Evolutionary conservation across 2,113 vertebrate genomes (phyloP).

Genomic region (Alosa alosa): DNA sequence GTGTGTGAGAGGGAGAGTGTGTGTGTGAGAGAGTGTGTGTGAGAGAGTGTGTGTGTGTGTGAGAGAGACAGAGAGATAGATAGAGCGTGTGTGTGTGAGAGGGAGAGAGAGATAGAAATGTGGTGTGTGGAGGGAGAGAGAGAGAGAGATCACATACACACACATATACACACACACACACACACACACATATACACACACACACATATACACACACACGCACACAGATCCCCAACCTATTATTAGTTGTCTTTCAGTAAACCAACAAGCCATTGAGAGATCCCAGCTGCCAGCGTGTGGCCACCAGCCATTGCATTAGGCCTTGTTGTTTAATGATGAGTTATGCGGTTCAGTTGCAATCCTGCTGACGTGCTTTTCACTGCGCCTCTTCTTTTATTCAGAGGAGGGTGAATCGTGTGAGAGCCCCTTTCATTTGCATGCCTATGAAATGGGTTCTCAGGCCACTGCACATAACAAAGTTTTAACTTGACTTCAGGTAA

Average conservation of each 20-base stretch:
- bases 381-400: conserved; percentile 14
- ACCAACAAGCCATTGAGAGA: neutral
- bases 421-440: conserved; percentile 33
- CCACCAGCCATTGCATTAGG: neutral
- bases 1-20: too few relatives aligned
- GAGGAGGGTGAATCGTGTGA: neutral
- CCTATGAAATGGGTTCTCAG: neutral
- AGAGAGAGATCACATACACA: too few relatives aligned
- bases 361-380: too few relatives aligned
- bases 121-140: too few relatives aligned
- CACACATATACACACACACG: neutral
- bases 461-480: neutral
- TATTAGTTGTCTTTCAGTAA: conserved; percentile 11
- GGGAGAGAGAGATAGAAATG: too few relatives aligned
- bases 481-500: neutral
- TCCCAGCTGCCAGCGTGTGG: neutral
- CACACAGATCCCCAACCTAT: neutral
- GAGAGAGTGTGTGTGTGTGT: too few relatives aligned
- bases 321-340: conserved; percentile 11
- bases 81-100: too few relatives aligned
- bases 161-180: neutral
- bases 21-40: too few relatives aligned
- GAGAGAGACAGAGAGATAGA: too few relatives aligned
- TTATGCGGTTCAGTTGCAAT: neutral
- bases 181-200: neutral